Evolutionary conservation across 2,888 invertebrate genomes (phyloP), one percentile per base, ranked within the genome.

Genomic region (Drosophila kokeensis): DNA sequence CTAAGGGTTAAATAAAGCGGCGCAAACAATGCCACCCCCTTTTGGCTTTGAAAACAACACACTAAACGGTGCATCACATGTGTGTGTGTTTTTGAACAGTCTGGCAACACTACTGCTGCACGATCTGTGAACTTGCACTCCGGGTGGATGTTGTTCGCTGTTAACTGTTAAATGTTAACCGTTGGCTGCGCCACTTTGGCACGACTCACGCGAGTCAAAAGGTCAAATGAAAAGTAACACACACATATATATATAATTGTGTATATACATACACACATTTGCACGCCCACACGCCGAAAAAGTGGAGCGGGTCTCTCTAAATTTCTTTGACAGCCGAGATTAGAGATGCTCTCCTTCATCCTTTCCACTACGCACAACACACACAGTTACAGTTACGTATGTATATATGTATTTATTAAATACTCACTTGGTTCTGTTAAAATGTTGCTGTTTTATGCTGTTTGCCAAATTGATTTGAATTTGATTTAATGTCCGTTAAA

Each of bases 361-460:
- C 13, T n/a, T 52, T 53, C 21, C 18, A 34, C 30, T 54, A 45
- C 49, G 57, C 15, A 36, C 29, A 32, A 21, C 30, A 57, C 15
- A 24, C 30, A 57, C 32, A 36, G 24, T 27, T 24, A 59, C 32
- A 50, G 69, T 42, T 24, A 36, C n/a, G n/a, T 60, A 38, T 18
- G 2, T 21, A 40, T n/a, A n/a, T 42, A 40, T 57, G 2, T 58
- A 63, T 54, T 66, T 73, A 64, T 72, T 80, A 38, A 78, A 71
- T 90, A 85, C 85, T 85, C 90, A 85, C 85, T 85, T 81, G 86
- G 83, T 85, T 81, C 45, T 45, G 67, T 89, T 80, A 64, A 69
- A 69, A 80, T 71, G 49, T 64, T 83, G 58, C 65, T 81, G 65
- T 49, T 57, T 32, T 59, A 21, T 34, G 32, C 67, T 73, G 66